These are phyloP conservation scores for Drosophila birchii DNA, from an alignment of 2,888 invertebrate species.

Conservation along the genomic window DNA sequence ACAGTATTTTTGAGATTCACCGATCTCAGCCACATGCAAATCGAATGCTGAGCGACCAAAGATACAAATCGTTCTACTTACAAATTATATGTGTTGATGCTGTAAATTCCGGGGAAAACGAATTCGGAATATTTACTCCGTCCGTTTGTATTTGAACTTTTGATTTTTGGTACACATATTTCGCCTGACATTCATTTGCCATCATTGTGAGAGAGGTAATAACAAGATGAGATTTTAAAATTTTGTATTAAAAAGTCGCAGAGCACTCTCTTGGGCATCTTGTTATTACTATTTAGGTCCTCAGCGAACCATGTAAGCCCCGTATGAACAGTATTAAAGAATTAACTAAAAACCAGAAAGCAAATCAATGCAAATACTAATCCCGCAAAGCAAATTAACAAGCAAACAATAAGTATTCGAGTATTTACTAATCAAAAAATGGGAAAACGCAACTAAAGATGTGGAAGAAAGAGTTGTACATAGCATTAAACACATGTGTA, in stretches of 20 bases:
- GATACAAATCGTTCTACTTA: not conserved
- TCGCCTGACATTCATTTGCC: slow-evolving; percentile 25
- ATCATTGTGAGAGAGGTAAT: slow-evolving; percentile 5
- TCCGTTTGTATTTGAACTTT: slow-evolving; percentile 51
- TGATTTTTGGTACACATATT: slow-evolving; percentile 24
- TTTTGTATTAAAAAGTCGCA: not conserved
- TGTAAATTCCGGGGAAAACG: slow-evolving; percentile 23
- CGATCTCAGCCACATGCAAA: not conserved
- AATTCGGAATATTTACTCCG: slow-evolving; percentile 62
- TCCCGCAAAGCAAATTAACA: slow-evolving; percentile 2
- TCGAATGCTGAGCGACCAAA: not conserved
- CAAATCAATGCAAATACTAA: slow-evolving; percentile 14
- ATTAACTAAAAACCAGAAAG: slow-evolving; percentile 41
- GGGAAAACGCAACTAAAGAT: not conserved
- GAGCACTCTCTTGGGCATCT: not conserved
- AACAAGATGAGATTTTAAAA: not conserved
- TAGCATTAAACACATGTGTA: slow-evolving; percentile 52
- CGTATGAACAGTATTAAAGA: slow-evolving; percentile 64
- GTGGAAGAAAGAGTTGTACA: slow-evolving; percentile 50
- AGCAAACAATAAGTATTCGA: slow-evolving; percentile 49
- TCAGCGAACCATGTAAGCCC: slow-evolving; percentile 24
- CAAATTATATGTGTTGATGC: slow-evolving; percentile 13
- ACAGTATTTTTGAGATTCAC: not conserved
- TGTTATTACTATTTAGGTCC: not conserved
- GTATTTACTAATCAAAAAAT: slow-evolving; percentile 41